These are phyloP conservation scores for Pseudopodoces humilis DNA, from an alignment of 2,113 vertebrate genomes.

Conservation along the genomic window DNA sequence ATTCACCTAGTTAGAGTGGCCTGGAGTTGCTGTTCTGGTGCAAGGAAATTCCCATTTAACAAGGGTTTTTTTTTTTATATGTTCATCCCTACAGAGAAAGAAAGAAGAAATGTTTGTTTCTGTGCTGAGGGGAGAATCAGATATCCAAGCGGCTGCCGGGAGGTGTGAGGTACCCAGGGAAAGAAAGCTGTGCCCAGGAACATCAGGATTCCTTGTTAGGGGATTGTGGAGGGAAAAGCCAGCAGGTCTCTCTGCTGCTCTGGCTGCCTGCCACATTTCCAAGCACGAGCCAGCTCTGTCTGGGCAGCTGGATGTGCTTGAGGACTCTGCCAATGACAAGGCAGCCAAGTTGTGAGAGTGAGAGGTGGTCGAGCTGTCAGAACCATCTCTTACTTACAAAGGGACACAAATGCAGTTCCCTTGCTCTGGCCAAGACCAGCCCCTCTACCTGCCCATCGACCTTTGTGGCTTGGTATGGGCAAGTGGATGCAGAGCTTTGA, in stretches of 20 bases:
- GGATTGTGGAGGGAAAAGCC: not conserved
- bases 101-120: not conserved
- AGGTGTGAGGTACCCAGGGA: not conserved
- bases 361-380: slow-evolving; percentile 38
- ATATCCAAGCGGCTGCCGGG: not conserved
- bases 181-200: slow-evolving; percentile 20
- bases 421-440: not conserved
- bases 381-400: not conserved
- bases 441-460: not conserved
- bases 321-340: slow-evolving; percentile 30
- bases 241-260: slow-evolving; percentile 23
- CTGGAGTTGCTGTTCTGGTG: not conserved
- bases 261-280: slow-evolving; percentile 21
- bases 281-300: slow-evolving; percentile 5
- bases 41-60: not conserved
- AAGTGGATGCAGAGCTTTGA: not conserved
- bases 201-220: slow-evolving; percentile 51
- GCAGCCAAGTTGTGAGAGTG: slow-evolving; percentile 30
- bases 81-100: not conserved
- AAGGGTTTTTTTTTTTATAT: not conserved
- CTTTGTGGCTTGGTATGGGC: not conserved
- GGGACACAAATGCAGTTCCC: not conserved
- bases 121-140: not conserved
- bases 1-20: not conserved
- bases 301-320: slow-evolving; percentile 50